Base-by-base conservation (phyloP, 2,113 vertebrate species). In the Paratilapia polleni region DNA sequence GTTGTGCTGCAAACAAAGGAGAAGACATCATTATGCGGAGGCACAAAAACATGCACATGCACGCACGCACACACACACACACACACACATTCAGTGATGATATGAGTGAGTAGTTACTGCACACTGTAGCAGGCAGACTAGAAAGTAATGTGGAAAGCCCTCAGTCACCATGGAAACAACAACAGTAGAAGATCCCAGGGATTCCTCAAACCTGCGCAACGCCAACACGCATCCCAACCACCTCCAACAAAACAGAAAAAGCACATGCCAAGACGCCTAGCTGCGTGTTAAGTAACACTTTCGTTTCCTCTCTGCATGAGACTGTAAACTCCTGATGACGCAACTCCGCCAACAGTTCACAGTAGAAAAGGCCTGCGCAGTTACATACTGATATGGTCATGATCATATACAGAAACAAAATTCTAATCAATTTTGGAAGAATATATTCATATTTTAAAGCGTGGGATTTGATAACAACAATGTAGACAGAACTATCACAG, bases 121-220 rank as follows among this genome's bases (percentile, higher is more conserved):
- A 73, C 78, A 88, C 56, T 2, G n/a, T 17, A 41, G 59, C 64
- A 61, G 57, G 63, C 43, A 74, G 75, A 83, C 83, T 80, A 47
- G 47, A 86, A 79, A 88, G 77, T 43, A 10, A 81, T 76, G 74
- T 86, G 87, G 83, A 92, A 92, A 88, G 79, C 75, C 89, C 88
- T 79, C 19, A 2, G 90, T 94, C 86, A 68, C 93, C 88, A 93
- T 94, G 88, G 93, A 88, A 93, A 95, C 93, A 85, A 85, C 83
- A 52, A 82, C 82, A 89, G 84, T 66, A 90, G 84, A 94, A 83
- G 81, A 92, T 93, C 92, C 91, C 89, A 90, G 93, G 93, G 91
- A 92, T 94, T 93, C 93, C 94, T 91, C 89, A 75, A 77, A 90
- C 38, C 81, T 80, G 83, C 78, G 58, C 57, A 34, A 59, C 34